These are phyloP conservation scores for Crypturellus tataupa DNA, from an alignment of 2,797 vertebrate species.

Conservation along the genomic window DNA sequence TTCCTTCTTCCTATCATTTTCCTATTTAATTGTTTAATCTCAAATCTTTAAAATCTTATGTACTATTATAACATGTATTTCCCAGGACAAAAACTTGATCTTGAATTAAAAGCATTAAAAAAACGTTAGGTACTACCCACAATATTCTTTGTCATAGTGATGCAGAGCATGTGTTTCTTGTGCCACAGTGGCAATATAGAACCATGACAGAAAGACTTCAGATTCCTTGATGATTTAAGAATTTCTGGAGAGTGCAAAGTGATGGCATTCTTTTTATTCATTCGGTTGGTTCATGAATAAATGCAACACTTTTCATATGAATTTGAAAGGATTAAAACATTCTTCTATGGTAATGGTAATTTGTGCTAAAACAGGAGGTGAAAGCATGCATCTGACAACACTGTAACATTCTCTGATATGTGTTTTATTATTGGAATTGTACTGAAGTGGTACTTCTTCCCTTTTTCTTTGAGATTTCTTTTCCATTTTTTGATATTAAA, in stretches of 20 bases:
- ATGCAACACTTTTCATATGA: neutral
- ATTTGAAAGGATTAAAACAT: neutral
- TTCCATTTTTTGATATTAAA: neutral
- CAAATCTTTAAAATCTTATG: neutral
- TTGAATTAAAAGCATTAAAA: neutral
- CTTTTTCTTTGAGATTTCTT: neutral
- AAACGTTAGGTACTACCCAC: neutral
- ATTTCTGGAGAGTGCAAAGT: neutral
- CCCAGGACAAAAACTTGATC: neutral
- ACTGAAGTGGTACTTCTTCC: neutral
- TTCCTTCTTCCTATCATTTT: neutral
- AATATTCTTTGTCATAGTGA: neutral
- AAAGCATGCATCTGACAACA: neutral
- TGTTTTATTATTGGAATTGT: neutral
- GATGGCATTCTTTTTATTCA: neutral
- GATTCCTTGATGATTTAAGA: conserved; percentile 9
- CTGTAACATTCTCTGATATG: neutral
- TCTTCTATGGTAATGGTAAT: neutral
- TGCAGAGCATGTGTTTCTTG: neutral
- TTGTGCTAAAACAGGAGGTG: neutral
- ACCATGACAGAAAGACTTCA: neutral
- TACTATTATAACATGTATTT: neutral
- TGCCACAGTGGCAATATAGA: neutral
- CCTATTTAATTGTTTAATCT: neutral
- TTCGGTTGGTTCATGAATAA: neutral